phyloP scores from a whole-genome alignment of 2,113 vertebrate species.

The Paramormyrops kingsleyae region DNA sequence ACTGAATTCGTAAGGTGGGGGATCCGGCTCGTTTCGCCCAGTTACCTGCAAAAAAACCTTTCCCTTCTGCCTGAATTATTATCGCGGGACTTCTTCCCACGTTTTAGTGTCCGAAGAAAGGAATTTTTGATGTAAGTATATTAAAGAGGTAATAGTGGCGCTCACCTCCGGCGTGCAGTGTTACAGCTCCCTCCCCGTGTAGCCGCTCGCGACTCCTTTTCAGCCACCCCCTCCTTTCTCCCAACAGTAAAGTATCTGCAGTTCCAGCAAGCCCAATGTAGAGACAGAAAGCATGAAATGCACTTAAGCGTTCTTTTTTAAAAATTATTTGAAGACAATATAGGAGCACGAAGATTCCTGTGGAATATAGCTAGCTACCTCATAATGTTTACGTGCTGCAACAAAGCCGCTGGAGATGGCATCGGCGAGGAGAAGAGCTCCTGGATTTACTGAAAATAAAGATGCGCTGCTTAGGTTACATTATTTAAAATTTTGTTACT shows the following conservation, averaged over 20 bases:
- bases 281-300: neutral
- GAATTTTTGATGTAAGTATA: neutral
- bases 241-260: slow-evolving; percentile 5
- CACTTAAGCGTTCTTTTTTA: neutral
- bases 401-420: neutral
- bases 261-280: neutral
- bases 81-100: neutral
- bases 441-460: neutral
- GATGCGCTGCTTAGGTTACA: neutral
- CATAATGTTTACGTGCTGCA: neutral
- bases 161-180: neutral
- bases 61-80: neutral
- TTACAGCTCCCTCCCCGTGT: neutral
- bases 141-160: neutral
- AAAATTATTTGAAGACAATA: neutral
- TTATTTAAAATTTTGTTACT: neutral
- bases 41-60: neutral
- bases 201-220: slow-evolving; percentile 5
- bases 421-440: neutral
- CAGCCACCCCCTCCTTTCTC: neutral
- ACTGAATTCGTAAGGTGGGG: neutral
- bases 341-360: slow-evolving; percentile 14
- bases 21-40: neutral
- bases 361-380: slow-evolving; percentile 3
- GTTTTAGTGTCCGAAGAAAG: neutral